Evolutionary conservation across 2,113 vertebrate species (phyloP), one percentile per base, ranked within the genome.

Genomic region (Polypterus bichir): DNA sequence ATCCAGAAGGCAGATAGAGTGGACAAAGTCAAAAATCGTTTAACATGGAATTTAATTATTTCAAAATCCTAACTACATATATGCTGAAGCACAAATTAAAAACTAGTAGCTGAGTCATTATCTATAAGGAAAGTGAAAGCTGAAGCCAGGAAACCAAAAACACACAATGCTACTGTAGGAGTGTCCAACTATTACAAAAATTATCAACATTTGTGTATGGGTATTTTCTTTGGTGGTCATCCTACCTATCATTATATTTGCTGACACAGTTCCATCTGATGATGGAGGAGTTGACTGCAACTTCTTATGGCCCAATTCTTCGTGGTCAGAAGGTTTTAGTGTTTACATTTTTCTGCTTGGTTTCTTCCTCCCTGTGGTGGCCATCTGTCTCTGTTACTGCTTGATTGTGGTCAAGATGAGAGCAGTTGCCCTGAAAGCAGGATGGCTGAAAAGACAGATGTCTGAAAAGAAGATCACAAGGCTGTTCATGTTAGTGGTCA

Each of bases 381-480:
- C 66, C 48, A 75, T 75, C 54, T 71, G 71, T 67, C 67, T 75
- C 48, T 75, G 73, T 64, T 75, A 75, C 67, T 65, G 65, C 59
- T 63, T 73, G 44, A 75, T 75, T n/a, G 69, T 75, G 51, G 77
- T 74, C 27, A 78, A 83, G 46, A 83, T 86, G 76, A 75, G 81
- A n/a, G 78, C 82, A 0, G 81, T 83, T 45, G 85, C 80, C 2
- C 77, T 86, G 1, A 81, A 80, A 54, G 85, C 83, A 0, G 82
- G 81, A 48, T 87, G 82, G 81, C 71, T 83, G 8, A 77, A 85
- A 59, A 71, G 85, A 0, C 68, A 83, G 48, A 76, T 73, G 60
- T 85, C 83, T 0, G 83, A 86, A 67, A 82, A 83, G 63, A 85
- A 83, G 71, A 84, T 87, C 65, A 86, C 85, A 0, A 67, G 82